phyloP scores from a whole-genome alignment of 2,113 vertebrate species.

The Sporophila hypoxantha region DNA sequence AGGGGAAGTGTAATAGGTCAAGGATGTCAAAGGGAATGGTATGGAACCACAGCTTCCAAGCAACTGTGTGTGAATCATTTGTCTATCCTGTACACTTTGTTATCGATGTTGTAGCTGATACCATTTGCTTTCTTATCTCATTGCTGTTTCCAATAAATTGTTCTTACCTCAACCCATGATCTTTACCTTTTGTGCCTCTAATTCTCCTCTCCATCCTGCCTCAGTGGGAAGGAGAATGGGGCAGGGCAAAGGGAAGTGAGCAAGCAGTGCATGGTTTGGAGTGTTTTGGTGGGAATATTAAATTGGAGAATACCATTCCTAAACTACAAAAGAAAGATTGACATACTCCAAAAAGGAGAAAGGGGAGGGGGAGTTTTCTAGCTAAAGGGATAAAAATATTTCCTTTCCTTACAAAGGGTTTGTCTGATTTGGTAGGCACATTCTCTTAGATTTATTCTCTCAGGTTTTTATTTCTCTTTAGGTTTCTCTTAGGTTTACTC shows the following conservation, averaged over 20 bases:
- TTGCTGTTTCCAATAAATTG: neutral
- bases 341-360: neutral
- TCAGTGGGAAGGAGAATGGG: neutral
- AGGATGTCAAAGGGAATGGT: neutral
- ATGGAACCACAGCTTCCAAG: neutral
- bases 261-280: neutral
- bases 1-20: neutral
- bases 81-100: neutral
- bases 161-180: accelerated
- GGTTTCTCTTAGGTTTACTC: neutral
- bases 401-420: neutral
- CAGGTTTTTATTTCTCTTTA: neutral
- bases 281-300: neutral
- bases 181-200: neutral
- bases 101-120: neutral
- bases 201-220: neutral
- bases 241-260: neutral
- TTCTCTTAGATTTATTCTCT: neutral
- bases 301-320: neutral
- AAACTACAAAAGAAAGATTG: neutral
- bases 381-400: neutral
- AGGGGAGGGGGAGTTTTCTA: neutral
- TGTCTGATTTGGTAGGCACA: neutral
- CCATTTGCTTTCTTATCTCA: neutral
- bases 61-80: neutral